Conservation (phyloP, 2,113 vertebrate genomes). For the Chionomys nivalis region DNA sequence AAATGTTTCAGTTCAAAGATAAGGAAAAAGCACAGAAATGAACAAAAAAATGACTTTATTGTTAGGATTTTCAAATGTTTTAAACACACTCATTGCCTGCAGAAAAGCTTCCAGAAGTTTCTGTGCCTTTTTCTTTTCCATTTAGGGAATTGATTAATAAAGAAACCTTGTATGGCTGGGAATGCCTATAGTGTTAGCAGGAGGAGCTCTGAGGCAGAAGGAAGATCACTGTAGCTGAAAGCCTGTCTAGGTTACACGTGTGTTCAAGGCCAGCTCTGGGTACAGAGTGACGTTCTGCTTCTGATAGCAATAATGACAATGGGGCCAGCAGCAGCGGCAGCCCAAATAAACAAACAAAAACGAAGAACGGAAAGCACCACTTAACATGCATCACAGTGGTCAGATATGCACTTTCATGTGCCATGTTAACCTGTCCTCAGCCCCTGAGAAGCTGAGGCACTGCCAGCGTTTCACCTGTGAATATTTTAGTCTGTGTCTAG, state of each 20-base stretch:
- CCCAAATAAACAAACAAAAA: neutral
- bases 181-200: neutral
- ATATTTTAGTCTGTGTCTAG: constrained; percentile 6
- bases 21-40: constrained; percentile 21
- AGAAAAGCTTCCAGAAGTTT: neutral
- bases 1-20: neutral
- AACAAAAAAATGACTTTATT: constrained; percentile 13
- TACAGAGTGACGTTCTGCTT: neutral
- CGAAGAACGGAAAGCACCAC: neutral
- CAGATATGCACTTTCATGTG: neutral
- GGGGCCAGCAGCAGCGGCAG: neutral
- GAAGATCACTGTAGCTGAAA: neutral
- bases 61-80: constrained; percentile 13
- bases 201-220: neutral
- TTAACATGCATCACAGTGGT: neutral
- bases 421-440: neutral
- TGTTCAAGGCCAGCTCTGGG: neutral
- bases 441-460: neutral
- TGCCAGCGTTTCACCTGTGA: neutral
- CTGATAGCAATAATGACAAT: neutral
- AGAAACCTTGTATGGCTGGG: neutral
- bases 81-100: neutral
- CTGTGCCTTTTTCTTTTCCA: neutral
- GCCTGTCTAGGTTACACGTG: neutral
- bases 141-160: neutral